Base-by-base conservation (phyloP, 2,113 vertebrate species). In the Charadrius vociferus region DNA sequence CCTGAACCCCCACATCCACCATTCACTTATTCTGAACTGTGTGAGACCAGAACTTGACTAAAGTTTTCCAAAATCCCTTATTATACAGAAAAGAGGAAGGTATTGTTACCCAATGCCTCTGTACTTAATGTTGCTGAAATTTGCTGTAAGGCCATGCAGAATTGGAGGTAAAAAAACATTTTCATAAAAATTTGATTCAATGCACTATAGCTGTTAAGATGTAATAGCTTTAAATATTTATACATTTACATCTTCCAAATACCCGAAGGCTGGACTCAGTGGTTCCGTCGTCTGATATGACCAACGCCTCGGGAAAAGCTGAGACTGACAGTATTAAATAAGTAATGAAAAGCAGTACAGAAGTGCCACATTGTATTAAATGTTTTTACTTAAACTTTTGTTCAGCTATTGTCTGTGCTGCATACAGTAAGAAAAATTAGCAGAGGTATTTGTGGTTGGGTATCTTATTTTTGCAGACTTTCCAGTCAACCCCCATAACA, bases 1-100 rank as follows among this genome's bases (percentile, higher is more conserved):
- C 63, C 66, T 23, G 18, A 43, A 21, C 30, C 41, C 27, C 21
- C 26, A 9, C 50, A 21, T 15, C 4, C 0, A 0, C 5, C 14
- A 22, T 47, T 72, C 8, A 29, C 12, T 68, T 50, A 24, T 32
- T 72, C 39, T 47, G 58, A 71, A 37, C 49, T 32, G 18, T 6
- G 1, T 1, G 3, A 20, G 47, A 52, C 9, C 6, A 36, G 71
- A 58, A 53, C 58, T 90, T 13, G 21, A 39, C 43, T n/a, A 8
- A 41, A 24, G 39, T 39, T 66, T 55, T 86, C 27, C 63, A n/a
- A 49, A 88, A 37, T 27, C 16, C 30, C 21, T 26, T 9, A 37
- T 21, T 12, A 16, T 1, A 5, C 43, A 62, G 52, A 29, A 37
- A 8, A 21, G 39, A 75, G 27, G 67, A 61, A 24, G 18, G 17